Percentiles rank a stretch among this genome's conserved stretches.
These are phyloP conservation scores for Stramonita haemastoma DNA, from an alignment of 2,888 invertebrate species.

Conservation along the genomic window DNA sequence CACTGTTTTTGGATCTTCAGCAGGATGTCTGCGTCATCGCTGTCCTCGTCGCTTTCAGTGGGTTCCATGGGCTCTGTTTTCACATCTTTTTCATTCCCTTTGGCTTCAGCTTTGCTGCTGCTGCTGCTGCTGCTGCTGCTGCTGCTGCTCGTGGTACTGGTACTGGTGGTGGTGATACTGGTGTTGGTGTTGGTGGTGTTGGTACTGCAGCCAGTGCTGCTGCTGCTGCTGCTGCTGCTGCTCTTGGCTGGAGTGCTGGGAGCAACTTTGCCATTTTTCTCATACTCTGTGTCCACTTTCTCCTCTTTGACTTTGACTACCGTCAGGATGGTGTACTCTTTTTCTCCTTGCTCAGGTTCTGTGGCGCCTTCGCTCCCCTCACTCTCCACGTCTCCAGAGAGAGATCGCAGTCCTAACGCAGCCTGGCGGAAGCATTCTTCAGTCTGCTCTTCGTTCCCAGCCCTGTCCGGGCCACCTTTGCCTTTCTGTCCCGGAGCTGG, in stretches of 20 bases:
- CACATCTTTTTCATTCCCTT: constrained; percentile 40
- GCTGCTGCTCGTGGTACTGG: not conserved
- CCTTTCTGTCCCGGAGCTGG: not conserved
- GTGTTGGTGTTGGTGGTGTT: constrained; percentile 20
- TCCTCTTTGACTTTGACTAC: constrained; percentile 37
- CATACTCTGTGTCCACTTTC: constrained; percentile 26
- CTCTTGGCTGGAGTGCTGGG: not conserved
- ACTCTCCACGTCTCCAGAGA: constrained; percentile 84
- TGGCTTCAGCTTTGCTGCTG: constrained; percentile 32
- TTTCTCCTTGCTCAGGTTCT: not conserved
- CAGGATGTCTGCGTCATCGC: constrained; percentile 73
- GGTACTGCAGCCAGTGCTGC: not conserved
- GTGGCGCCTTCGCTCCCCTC: not conserved
- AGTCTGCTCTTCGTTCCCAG: constrained; percentile 83
- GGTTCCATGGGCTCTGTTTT: constrained; percentile 42
- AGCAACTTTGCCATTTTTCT: constrained; percentile 14
- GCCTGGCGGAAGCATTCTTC: constrained; percentile 87
- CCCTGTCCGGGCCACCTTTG: constrained; percentile 34
- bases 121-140: constrained; percentile 1
- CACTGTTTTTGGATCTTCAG: constrained; percentile 80
- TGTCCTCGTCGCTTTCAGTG: constrained; percentile 37
- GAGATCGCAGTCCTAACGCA: constrained; percentile 89
- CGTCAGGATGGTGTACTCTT: not conserved
- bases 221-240: not conserved
- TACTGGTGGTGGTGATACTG: not conserved